These are phyloP conservation scores for Tokudaia muenninki DNA, from an alignment of 2,797 vertebrate species.

Conservation along the genomic window DNA sequence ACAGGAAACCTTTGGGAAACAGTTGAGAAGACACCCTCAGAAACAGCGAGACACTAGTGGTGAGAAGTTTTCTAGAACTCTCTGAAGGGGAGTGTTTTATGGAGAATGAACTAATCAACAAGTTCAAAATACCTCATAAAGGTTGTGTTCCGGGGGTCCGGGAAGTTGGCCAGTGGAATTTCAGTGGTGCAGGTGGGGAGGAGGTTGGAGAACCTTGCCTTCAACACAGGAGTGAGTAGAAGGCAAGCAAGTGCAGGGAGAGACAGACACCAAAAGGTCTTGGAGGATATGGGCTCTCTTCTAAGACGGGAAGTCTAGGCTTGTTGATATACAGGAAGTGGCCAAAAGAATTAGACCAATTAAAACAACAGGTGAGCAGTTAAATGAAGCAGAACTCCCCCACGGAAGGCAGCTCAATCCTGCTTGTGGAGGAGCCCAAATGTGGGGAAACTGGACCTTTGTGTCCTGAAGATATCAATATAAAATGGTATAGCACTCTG, in stretches of 20 bases:
- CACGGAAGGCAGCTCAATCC: constrained; percentile 47
- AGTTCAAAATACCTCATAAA: constrained; percentile 21
- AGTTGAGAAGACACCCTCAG: neutral
- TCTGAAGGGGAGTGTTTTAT: neutral
- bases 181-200: neutral
- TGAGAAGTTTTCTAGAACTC: constrained; percentile 5
- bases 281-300: neutral
- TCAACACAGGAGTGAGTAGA: neutral
- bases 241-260: neutral
- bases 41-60: neutral
- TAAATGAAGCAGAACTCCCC: constrained; percentile 28
- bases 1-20: neutral
- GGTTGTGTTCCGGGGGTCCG: neutral
- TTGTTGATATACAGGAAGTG: constrained; percentile 33
- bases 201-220: neutral
- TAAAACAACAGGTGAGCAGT: neutral
- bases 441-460: neutral
- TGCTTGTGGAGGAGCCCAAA: neutral
- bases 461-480: neutral
- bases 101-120: constrained; percentile 15
- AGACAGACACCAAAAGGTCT: neutral
- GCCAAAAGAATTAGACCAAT: neutral
- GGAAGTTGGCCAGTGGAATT: neutral
- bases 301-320: neutral
- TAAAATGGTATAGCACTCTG: neutral